Evolutionary conservation across 2,888 invertebrate genomes (phyloP).

Genomic region (Molorchus minor): DNA sequence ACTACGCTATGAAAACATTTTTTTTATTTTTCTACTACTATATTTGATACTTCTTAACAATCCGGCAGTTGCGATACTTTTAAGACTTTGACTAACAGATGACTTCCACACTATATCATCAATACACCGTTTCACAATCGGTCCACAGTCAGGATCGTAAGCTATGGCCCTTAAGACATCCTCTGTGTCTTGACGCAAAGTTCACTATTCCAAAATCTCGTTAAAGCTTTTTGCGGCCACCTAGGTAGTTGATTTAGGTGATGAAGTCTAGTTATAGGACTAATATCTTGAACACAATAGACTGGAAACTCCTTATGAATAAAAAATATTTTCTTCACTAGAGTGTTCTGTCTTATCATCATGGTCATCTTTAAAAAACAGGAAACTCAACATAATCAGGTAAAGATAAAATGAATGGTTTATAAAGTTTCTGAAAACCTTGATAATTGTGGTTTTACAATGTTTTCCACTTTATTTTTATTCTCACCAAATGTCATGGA

Average conservation of each 20-base stretch:
- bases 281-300: conserved; percentile 78
- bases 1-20: conserved; percentile 66
- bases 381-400: conserved; percentile 72
- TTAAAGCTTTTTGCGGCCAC: conserved; percentile 75
- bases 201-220: conserved; percentile 74
- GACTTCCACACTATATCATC: conserved; percentile 87
- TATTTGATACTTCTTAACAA: conserved; percentile 82
- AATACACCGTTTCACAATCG: conserved; percentile 71
- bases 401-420: conserved; percentile 70
- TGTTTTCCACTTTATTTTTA: conserved; percentile 90
- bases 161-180: conserved; percentile 83
- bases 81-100: conserved; percentile 88
- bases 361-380: conserved; percentile 43
- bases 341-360: conserved; percentile 26
- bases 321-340: conserved; percentile 19
- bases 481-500: conserved; percentile 96
- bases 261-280: conserved; percentile 74
- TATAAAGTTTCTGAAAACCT: conserved; percentile 83
- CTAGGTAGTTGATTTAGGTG: conserved; percentile 88
- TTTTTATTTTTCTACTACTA: conserved; percentile 82
- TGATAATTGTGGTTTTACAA: conserved; percentile 83
- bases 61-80: conserved; percentile 90
- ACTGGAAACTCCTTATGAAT: conserved; percentile 42
- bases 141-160: conserved; percentile 77
- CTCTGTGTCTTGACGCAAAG: conserved; percentile 76